Base-by-base conservation (phyloP, 2,797 vertebrate species). In the Chloroceryle amazona region DNA sequence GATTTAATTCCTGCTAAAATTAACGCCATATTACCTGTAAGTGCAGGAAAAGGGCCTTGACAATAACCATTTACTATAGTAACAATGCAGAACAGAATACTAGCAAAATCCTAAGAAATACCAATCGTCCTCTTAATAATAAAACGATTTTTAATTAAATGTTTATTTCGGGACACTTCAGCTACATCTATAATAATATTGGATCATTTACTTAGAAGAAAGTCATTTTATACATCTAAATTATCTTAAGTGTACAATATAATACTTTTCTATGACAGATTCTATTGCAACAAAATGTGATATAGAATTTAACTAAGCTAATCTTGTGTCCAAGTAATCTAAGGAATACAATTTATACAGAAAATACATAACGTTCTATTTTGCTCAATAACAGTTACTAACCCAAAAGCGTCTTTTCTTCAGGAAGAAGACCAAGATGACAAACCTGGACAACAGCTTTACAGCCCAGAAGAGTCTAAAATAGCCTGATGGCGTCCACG, bases 401-500 rank as follows among this genome's bases (percentile, higher is more conserved):
- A 93, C 87, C 90, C 76, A 28, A 93, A 29, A 84, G 70, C 39
- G 93, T 60, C 73, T 90, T 85, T 86, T 88, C 88, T 93, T 75
- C 92, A 22, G 29, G 41, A 72, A 39, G 42, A 74, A 57, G 76
- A 55, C 62, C 76, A 57, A 66, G 66, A 44, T 44, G 76, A 72
- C 86, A 73, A 89, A 72, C 62, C 62, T 84, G 66, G 67, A 81
- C 86, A 86, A 72, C 80, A 63, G 92, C 94, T 57, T 61, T 4
- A 6, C 42, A 37, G 35, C 13, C 61, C 92, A 63, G 71, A 17
- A 65, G 85, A 88, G n/a, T 19, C 93, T 22, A 19, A 67, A 14
- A 82, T 82, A 42, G 85, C 33, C 68, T 49, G 90, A 95, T 88
- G 96, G 95, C 96, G 94, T n/a, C 92, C 95, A 87, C 75, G 26